Evolutionary conservation across 1,140 invertebrate species (phyloP).

Genomic region (Cotesia glomerata): DNA sequence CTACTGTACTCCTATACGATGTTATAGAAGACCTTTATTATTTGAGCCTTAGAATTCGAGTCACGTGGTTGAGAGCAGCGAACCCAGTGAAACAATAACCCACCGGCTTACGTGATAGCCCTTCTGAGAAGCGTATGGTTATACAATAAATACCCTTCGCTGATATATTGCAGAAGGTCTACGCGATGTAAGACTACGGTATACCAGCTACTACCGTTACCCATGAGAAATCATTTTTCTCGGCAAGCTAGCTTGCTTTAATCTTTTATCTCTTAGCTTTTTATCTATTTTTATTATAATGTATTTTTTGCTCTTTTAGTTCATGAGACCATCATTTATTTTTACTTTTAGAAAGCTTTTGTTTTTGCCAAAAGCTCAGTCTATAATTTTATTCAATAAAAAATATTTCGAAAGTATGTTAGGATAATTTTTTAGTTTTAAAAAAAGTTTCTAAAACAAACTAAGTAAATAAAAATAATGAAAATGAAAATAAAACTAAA

Average conservation of each 20-base stretch:
- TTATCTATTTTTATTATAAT: background rate
- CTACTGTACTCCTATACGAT: too few species aligned
- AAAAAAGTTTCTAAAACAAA: too few species aligned
- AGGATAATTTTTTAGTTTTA: background rate
- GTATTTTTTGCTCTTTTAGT: background rate
- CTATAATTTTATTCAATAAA: background rate
- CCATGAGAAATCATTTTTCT: constrained; percentile 45
- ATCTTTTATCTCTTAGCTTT: background rate
- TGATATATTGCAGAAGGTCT: constrained; percentile 8
- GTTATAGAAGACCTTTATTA: background rate
- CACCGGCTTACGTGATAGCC: constrained; percentile 41
- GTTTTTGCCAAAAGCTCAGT: background rate
- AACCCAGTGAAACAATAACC: constrained; percentile 43
- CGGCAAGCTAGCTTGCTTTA: background rate
- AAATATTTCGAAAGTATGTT: background rate
- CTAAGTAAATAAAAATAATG: too few species aligned
- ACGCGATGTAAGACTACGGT: background rate
- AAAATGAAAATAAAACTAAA: too few species aligned
- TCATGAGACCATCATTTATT: background rate
- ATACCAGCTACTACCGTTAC: background rate
- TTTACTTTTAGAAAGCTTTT: background rate
- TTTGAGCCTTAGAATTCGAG: constrained; percentile 36
- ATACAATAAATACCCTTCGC: constrained; percentile 39
- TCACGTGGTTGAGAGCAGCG: constrained; percentile 38
- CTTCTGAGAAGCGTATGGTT: constrained; percentile 30